A percentile compares a stretch with the other conserved stretches of the same genome.
These are phyloP conservation scores for Apus apus DNA, from an alignment of 2,113 vertebrate genomes.

Conservation along the genomic window DNA sequence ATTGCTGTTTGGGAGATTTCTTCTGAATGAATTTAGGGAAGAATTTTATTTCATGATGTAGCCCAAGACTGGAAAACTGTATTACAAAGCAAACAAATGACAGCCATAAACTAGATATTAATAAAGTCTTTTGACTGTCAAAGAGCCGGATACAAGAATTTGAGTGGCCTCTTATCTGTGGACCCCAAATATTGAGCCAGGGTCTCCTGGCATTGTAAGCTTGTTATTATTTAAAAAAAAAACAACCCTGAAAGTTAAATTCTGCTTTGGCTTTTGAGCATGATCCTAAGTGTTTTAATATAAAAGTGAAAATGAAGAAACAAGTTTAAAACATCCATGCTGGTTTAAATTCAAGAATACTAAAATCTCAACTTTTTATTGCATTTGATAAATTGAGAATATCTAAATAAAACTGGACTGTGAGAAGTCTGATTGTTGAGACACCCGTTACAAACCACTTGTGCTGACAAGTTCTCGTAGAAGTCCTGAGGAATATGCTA, in stretches of 20 bases:
- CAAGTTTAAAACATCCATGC: not conserved
- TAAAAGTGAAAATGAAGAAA: not conserved
- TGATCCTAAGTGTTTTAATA: not conserved
- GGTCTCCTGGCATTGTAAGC: not conserved
- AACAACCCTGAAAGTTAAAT: no score
- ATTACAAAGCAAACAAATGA: not conserved
- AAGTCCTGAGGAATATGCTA: not conserved
- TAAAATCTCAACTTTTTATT: not conserved
- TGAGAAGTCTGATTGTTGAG: not conserved
- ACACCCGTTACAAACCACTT: not conserved
- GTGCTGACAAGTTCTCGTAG: not conserved
- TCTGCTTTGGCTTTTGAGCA: not conserved
- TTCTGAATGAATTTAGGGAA: not conserved
- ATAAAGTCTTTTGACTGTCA: not conserved
- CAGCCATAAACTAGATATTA: not conserved
- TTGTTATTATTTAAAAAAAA: not conserved
- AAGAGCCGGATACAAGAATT: not conserved
- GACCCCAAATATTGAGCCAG: not conserved
- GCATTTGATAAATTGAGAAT: not conserved
- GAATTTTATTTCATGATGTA: not conserved
- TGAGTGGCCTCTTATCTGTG: not conserved
- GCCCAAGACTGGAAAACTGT: not conserved
- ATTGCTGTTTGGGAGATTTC: not conserved
- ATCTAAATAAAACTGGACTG: not conserved
- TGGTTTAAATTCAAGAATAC: not conserved